Base-by-base conservation (phyloP, 1,140 invertebrate species). In the Centruroides sculpturatus region DNA sequence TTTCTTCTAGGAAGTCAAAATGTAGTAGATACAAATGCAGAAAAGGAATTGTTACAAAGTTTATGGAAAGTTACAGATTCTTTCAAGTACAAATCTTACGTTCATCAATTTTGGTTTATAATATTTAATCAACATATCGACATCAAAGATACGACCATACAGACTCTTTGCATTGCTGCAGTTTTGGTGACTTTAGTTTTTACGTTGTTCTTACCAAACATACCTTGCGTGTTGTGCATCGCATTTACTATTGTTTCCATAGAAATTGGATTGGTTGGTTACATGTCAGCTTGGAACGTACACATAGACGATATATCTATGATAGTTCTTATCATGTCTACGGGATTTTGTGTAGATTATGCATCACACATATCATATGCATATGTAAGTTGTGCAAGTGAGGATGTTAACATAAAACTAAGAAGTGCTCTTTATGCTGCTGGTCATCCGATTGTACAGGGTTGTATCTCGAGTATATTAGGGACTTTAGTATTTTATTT, bases 291-390 rank as follows among this genome's bases (percentile, higher is more conserved):
- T 3, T 97, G 93, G 92, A 83, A 85, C 64, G 89, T 98, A 0
- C 93, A 90, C 69, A 76, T 98, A 47, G 93, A 96, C 72, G 92
- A 92, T 6, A 94, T 98, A 68, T 96, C 92, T 0, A 98, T 97
- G 92, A 96, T 98, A 48, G 96, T 97, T 69, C 78, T 98, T 3
- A 96, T 98, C 56, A 96, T 98, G 91, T 95, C 92, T 69, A 94
- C 97, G 49, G 94, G 94, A 53, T 97, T 97, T 75, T 94, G 90
- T 5, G 92, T 98, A 0, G 93, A 98, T 70, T 98, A 95, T 71
- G 92, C 91, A 0, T 93, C 92, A 5, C 93, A 98, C 69, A 95
- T 97, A 53, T 94, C 91, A 66, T 96, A 97, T 70, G 90, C 90
- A 0, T 97, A 92, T 72, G 92, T 97, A 84, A 85, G 88, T 35